A percentile compares a stretch with the other conserved stretches of the same genome.
phyloP scores from a whole-genome alignment of 2,888 invertebrate genomes.

The Melieria omissa region DNA sequence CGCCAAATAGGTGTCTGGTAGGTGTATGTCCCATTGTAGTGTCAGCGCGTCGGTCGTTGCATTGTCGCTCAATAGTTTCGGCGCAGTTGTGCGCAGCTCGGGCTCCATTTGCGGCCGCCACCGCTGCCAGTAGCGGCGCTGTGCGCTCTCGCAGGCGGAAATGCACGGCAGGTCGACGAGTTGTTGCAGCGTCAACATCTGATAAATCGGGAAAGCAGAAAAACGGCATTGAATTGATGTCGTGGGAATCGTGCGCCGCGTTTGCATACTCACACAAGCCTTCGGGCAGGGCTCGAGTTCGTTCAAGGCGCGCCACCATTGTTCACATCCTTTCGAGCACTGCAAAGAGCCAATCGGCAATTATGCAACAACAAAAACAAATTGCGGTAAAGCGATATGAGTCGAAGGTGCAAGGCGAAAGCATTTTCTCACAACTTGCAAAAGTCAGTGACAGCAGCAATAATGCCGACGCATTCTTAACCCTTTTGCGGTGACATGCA shows the following conservation, averaged over 20 bases:
- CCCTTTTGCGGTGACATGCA: too few relatives aligned
- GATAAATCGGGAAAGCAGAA: conserved; percentile 34
- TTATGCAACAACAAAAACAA: conserved; percentile 20
- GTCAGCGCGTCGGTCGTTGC: conserved; percentile 45
- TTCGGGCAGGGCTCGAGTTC: conserved; percentile 78
- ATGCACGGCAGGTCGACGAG: conserved; percentile 62
- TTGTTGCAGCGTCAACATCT: conserved; percentile 56
- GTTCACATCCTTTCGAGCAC: conserved; percentile 83
- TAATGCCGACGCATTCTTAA: too few relatives aligned
- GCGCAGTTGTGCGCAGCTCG: conserved; percentile 48
- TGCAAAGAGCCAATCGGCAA: conserved; percentile 60
- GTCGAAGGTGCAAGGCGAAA: too few relatives aligned
- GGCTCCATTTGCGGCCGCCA: conserved; percentile 51
- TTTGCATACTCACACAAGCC: conserved; percentile 80
- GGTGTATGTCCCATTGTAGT: conserved; percentile 56
- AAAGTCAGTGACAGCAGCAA: too few relatives aligned
- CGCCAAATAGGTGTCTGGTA: conserved; percentile 55
- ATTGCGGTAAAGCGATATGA: conserved; percentile 2
- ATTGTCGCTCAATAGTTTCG: conserved; percentile 48
- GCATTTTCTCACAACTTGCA: too few relatives aligned
- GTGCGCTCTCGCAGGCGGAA: conserved; percentile 60
- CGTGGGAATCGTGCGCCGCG: conserved; percentile 5
- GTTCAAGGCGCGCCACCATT: conserved; percentile 79
- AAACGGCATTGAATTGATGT: conserved; percentile 11
- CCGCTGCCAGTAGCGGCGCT: conserved; percentile 56